These are phyloP conservation scores for Trichonephila clavipes DNA, from an alignment of 1,140 invertebrate species.

Conservation along the genomic window DNA sequence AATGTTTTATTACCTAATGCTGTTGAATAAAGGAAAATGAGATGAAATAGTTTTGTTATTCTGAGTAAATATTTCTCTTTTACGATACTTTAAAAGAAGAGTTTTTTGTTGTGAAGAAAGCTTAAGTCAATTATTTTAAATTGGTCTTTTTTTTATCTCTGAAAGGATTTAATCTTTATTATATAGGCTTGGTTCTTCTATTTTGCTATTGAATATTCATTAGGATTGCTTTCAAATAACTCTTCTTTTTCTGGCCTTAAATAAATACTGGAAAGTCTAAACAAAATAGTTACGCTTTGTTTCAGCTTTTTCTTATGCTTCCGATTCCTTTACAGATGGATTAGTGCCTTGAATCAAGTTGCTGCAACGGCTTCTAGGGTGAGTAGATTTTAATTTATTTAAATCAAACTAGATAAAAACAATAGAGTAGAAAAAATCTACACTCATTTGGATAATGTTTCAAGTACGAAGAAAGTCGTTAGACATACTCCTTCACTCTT, in stretches of 20 bases:
- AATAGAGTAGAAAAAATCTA: neutral
- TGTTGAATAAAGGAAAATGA: no score
- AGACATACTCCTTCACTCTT: neutral
- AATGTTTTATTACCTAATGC: no score
- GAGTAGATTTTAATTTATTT: constrained; percentile 49
- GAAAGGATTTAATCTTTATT: no score
- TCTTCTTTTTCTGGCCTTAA: neutral
- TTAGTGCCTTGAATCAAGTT: constrained; percentile 84
- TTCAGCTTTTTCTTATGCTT: neutral
- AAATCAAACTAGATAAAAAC: neutral
- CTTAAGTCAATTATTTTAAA: no score
- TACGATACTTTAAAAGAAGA: no score
- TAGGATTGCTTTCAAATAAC: neutral
- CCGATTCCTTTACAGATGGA: constrained; percentile 79
- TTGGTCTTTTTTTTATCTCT: no score
- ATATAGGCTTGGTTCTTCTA: no score
- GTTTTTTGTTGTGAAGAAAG: no score
- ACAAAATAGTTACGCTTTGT: constrained; percentile 36
- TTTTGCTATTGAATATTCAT: neutral
- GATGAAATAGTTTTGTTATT: no score
- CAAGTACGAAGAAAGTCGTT: no score
- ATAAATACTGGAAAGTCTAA: neutral
- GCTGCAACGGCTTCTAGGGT: constrained; percentile 80
- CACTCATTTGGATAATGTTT: constrained; percentile 10
- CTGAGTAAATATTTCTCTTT: no score